Conservation (phyloP, 2,888 invertebrate genomes). For the Ophraella communa region DNA sequence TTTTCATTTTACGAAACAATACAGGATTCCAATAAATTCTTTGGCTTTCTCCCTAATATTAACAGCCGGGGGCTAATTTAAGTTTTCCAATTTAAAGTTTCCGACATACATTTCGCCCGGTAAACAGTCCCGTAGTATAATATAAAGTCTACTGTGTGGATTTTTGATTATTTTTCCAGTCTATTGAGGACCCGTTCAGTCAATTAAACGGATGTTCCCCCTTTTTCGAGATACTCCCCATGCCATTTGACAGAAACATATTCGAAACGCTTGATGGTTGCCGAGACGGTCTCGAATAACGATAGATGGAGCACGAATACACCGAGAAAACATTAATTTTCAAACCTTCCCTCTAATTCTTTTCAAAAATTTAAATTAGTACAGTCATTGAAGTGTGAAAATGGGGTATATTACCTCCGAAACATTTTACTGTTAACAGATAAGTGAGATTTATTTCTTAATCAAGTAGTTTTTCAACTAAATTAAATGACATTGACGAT, state of each 20-base stretch:
- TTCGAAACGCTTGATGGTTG: slow-evolving; percentile 9
- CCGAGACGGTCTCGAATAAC: slow-evolving; percentile 2
- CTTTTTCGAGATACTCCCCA: neutral
- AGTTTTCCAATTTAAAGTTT: slow-evolving; percentile 34
- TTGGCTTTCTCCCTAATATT: slow-evolving; percentile 19
- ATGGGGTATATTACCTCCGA: too few species aligned
- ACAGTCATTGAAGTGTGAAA: too few species aligned
- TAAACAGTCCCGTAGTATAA: slow-evolving; percentile 14
- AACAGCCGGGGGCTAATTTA: slow-evolving; percentile 30
- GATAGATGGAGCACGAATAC: neutral
- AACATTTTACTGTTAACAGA: too few species aligned
- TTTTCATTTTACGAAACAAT: slow-evolving; percentile 6
- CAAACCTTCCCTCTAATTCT: too few species aligned
- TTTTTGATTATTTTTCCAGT: slow-evolving; percentile 35
- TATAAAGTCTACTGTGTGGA: slow-evolving; percentile 20
- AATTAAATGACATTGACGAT: too few species aligned
- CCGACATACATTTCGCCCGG: slow-evolving; percentile 24
- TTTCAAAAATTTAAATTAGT: too few species aligned
- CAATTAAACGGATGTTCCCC: slow-evolving; percentile 29
- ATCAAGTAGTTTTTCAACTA: too few species aligned
- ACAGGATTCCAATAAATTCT: slow-evolving; percentile 16
- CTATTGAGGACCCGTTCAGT: slow-evolving; percentile 29
- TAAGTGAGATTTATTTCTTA: too few species aligned
- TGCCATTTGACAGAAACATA: slow-evolving; percentile 8
- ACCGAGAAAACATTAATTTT: neutral